phyloP scores from a whole-genome alignment of 2,888 invertebrate species.

The Octonoba sinensis region DNA sequence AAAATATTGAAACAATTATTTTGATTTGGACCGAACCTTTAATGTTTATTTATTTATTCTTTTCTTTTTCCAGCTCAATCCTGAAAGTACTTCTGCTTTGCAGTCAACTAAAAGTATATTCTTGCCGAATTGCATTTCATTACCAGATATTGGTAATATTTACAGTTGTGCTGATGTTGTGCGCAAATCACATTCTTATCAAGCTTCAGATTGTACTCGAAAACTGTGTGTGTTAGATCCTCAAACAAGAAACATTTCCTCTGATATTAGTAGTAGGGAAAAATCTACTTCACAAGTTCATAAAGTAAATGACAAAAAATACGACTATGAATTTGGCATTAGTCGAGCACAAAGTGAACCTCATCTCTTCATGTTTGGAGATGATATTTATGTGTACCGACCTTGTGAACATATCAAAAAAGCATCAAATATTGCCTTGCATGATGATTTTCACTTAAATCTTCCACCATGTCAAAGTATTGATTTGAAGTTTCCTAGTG shows the following conservation, averaged over 20 bases:
- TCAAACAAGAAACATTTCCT: too few species aligned
- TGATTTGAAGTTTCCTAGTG: constrained; percentile 58
- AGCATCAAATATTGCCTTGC: constrained; percentile 42
- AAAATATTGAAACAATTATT: too few species aligned
- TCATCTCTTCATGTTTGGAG: constrained; percentile 54
- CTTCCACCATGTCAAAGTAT: constrained; percentile 60
- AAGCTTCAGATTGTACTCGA: not conserved
- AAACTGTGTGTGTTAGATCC: not conserved
- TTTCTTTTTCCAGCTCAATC: too few species aligned
- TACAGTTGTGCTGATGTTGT: constrained; percentile 22
- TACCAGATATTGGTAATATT: constrained; percentile 54
- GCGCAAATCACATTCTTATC: constrained; percentile 34
- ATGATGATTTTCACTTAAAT: constrained; percentile 45
- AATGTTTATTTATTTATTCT: too few species aligned
- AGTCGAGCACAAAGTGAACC: constrained; percentile 56
- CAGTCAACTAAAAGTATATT: constrained; percentile 6
- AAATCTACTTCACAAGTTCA: constrained; percentile 9
- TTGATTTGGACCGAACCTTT: too few species aligned
- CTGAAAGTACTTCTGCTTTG: too few species aligned
- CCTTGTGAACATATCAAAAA: constrained; percentile 58
- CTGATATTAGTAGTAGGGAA: constrained; percentile 6
- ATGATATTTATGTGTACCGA: constrained; percentile 52
- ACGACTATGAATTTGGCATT: constrained; percentile 12
- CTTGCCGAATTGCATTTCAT: constrained; percentile 48
- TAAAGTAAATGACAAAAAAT: constrained; percentile 10